phyloP scores from a whole-genome alignment of 2,888 invertebrate genomes.

The Julus scanicus region DNA sequence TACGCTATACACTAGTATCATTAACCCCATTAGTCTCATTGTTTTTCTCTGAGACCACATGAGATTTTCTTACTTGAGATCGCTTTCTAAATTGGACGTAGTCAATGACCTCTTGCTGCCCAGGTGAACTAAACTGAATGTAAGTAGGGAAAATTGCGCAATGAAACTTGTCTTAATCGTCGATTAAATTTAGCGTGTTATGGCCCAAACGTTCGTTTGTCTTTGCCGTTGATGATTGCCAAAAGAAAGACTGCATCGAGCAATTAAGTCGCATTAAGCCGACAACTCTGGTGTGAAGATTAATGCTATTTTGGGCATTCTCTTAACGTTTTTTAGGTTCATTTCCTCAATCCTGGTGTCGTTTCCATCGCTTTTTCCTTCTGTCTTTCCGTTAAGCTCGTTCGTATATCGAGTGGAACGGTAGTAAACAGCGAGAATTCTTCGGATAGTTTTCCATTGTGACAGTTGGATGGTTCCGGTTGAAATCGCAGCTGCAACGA shows the following conservation, averaged over 20 bases:
- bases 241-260: background rate
- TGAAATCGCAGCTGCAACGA: constrained; percentile 49
- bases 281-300: constrained; percentile 36
- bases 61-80: too few species aligned
- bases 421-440: constrained; percentile 51
- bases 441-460: constrained; percentile 50
- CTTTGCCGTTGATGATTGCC: background rate
- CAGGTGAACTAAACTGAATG: background rate
- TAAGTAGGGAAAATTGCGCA: background rate
- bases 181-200: background rate
- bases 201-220: background rate
- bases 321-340: constrained; percentile 36
- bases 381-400: constrained; percentile 19
- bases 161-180: background rate
- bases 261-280: constrained; percentile 43
- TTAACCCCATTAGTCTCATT: too few species aligned
- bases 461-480: constrained; percentile 51
- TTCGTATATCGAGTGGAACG: constrained; percentile 52
- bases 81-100: too few species aligned
- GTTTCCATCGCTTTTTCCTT: constrained; percentile 40
- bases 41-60: too few species aligned
- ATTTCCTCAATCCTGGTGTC: constrained; percentile 43
- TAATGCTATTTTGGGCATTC: constrained; percentile 43
- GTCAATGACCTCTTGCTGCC: too few species aligned
- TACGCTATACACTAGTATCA: too few species aligned